phyloP scores from a whole-genome alignment of 2,113 vertebrate species.

The Cyprinodon brontotheroides region DNA sequence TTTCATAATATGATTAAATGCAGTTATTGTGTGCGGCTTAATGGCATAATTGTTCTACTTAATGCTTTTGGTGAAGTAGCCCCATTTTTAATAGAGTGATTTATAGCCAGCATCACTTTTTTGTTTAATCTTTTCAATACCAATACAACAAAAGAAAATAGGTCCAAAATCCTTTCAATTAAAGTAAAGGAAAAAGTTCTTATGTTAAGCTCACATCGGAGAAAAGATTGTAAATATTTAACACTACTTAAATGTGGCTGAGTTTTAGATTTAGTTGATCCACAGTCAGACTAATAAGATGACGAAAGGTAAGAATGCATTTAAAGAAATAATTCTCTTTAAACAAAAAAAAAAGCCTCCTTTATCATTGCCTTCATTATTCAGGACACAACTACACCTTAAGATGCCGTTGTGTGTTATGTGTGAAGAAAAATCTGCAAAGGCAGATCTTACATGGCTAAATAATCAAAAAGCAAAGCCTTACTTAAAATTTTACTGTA shows the following conservation, averaged over 20 bases:
- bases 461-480: neutral
- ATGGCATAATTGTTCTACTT: no score
- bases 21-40: no score
- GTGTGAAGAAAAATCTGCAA: slow-evolving; percentile 8
- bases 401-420: no score
- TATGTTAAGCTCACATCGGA: neutral
- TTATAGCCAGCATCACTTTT: no score
- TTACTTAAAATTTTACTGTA: neutral
- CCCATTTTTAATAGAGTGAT: no score
- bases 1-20: no score
- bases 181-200: no score
- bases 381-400: neutral
- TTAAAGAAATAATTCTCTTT: neutral
- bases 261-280: neutral
- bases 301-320: neutral
- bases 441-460: neutral
- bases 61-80: no score
- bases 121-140: no score
- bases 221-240: neutral
- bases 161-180: no score
- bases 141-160: no score
- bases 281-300: neutral
- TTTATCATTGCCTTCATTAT: neutral
- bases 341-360: no score
- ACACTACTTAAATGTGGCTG: neutral